Evolutionary conservation across 2,797 vertebrate species (phyloP), one percentile per base, ranked within the genome.

Genomic region (Melanotaenia maccullochi): DNA sequence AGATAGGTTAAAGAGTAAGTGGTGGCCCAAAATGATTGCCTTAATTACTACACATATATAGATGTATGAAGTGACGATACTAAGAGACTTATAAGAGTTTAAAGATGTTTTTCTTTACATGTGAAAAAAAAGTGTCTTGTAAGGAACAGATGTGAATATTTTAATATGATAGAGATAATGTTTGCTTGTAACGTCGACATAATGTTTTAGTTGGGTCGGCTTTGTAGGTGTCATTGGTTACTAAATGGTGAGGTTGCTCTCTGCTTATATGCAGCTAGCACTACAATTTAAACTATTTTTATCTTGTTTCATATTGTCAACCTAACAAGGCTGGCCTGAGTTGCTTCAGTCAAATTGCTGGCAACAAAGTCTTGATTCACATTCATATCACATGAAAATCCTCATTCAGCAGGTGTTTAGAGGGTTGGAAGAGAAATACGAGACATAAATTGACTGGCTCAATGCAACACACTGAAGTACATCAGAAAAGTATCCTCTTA

Each of bases 121-220:
- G 92, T 94, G 89, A 89, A 87, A 86, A 79, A 75, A 90, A 91
- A 91, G 92, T 94, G 93, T 95, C 92, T 94, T 93, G 90, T 93
- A 91, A 90, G 89, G 91, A 93, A 88, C 88, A 94, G 92, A 94
- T 93, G 93, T 95, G 91, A 93, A 94, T 95, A 95, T 95, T 95
- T 95, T 94, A 93, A 78, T 95, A 94, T 93, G 92, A 92, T 93
- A 93, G 94, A 93, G 90, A 93, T 85, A 90, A 84, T 84, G 91
- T 93, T 92, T 79, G 92, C 90, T 90, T 90, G 90, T 93, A 82
- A 84, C 25, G 90, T 94, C 90, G 88, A 92, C 89, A 92, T 87
- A 83, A 92, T 93, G 90, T 94, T 93, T 93, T 91, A 88, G 88
- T 91, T 91, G 87, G 92, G 87, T 92, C 85, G 87, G 92, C 91